Evolutionary conservation across 1,140 invertebrate species (phyloP).

Genomic region (Calosoma granatense): DNA sequence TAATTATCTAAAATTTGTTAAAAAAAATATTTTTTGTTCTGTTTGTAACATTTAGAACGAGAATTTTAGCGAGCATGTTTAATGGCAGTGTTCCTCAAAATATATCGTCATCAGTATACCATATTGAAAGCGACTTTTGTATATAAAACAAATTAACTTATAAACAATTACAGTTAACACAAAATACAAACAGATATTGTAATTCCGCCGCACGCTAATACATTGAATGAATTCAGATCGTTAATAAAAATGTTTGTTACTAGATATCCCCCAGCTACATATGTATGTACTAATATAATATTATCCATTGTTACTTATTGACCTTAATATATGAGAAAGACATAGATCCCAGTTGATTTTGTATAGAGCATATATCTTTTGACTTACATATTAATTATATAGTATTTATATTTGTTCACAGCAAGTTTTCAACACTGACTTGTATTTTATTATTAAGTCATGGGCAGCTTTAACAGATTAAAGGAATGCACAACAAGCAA

Average conservation of each 20-base stretch:
- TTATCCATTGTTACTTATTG: neutral
- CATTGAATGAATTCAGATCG: neutral
- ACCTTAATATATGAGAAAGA: neutral
- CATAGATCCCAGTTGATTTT: neutral
- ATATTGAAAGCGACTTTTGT: no score
- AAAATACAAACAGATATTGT: neutral
- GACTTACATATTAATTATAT: neutral
- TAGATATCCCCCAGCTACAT: neutral
- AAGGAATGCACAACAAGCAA: neutral
- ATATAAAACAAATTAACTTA: no score
- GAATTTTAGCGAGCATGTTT: no score
- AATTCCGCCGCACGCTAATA: neutral
- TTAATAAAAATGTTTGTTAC: neutral
- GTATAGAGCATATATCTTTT: neutral
- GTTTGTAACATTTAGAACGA: no score
- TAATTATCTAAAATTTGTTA: no score
- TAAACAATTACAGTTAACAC: no score
- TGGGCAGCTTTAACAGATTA: neutral
- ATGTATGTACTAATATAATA: neutral
- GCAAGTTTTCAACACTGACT: slow-evolving; percentile 12
- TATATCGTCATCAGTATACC: no score
- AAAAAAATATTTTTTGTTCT: no score
- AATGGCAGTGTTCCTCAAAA: no score
- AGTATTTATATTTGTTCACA: slow-evolving; percentile 4
- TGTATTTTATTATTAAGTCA: slow-evolving; percentile 10